Conservation (phyloP, 2,113 vertebrate species). For the Ctenodactylus gundi region DNA sequence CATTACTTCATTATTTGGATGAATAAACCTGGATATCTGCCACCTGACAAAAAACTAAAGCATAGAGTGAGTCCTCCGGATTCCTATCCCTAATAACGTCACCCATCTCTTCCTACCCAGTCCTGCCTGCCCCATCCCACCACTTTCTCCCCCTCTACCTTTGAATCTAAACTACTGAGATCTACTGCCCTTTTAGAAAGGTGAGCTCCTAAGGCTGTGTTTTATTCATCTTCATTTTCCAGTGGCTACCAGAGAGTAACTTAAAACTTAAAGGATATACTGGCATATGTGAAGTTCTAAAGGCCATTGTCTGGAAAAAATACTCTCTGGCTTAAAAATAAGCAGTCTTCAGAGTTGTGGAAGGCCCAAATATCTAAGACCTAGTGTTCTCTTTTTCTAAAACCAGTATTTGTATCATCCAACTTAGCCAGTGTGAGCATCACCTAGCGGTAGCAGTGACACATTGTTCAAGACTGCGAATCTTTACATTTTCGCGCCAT, state of each 20-base stretch:
- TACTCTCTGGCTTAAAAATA: neutral
- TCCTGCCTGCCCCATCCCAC: neutral
- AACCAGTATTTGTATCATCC: constrained; percentile 5
- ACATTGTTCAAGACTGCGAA: too few relatives aligned
- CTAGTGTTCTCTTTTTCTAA: constrained; percentile 5
- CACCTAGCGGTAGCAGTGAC: too few relatives aligned
- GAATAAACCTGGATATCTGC: neutral
- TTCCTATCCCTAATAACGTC: neutral
- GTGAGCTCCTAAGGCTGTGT: neutral
- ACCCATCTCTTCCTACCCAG: neutral
- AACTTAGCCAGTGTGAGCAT: too few relatives aligned
- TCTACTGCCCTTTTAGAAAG: neutral
- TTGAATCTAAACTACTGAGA: neutral
- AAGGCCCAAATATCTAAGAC: neutral
- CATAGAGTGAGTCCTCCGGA: neutral
- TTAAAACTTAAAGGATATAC: neutral
- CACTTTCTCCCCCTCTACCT: neutral
- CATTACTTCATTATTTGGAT: constrained; percentile 28
- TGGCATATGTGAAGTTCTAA: neutral
- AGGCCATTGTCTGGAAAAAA: neutral
- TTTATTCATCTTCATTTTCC: constrained; percentile 12
- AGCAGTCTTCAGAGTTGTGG: neutral
- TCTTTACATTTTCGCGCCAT: too few relatives aligned
- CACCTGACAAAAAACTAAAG: neutral
- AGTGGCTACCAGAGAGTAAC: neutral